phyloP scores from a whole-genome alignment of 2,113 vertebrate genomes.

The Corydoras sp. region DNA sequence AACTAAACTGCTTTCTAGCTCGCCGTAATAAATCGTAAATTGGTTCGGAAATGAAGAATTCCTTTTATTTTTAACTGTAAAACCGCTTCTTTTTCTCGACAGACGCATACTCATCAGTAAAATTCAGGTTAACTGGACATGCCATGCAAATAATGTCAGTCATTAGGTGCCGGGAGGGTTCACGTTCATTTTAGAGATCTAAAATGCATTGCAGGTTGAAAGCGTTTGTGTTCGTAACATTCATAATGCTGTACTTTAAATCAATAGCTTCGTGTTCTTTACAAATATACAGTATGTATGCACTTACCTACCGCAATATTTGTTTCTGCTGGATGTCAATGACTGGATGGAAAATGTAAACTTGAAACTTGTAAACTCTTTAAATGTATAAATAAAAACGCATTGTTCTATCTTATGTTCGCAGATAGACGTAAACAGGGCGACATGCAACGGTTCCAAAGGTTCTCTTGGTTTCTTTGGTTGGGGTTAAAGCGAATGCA shows the following conservation, averaged over 20 bases:
- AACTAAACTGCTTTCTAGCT: conserved; percentile 7
- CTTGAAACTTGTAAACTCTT: too few species aligned
- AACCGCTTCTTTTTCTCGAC: neutral
- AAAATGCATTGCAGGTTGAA: neutral
- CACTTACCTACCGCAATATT: too few species aligned
- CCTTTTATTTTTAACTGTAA: neutral
- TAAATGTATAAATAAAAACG: too few species aligned
- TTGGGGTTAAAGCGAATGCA: conserved; percentile 9
- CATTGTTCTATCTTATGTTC: conserved; percentile 9
- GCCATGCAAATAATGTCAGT: conserved; percentile 40
- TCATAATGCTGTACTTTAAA: too few species aligned
- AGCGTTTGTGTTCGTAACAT: too few species aligned
- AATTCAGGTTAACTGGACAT: conserved; percentile 31
- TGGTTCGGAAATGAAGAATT: neutral
- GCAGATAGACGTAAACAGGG: neutral
- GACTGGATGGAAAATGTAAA: too few species aligned
- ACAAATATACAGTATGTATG: neutral
- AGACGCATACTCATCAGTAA: conserved; percentile 8
- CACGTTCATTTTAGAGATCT: conserved; percentile 12
- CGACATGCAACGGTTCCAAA: conserved; percentile 13
- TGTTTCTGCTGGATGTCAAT: neutral
- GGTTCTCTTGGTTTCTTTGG: conserved; percentile 24
- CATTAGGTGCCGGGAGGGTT: conserved; percentile 13
- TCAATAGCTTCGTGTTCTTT: too few species aligned
- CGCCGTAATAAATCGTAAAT: neutral